Percentiles rank a stretch among this genome's conserved stretches.
These are phyloP conservation scores for Tolypeutes matacus DNA, from an alignment of 2,797 vertebrate genomes.

Conservation along the genomic window DNA sequence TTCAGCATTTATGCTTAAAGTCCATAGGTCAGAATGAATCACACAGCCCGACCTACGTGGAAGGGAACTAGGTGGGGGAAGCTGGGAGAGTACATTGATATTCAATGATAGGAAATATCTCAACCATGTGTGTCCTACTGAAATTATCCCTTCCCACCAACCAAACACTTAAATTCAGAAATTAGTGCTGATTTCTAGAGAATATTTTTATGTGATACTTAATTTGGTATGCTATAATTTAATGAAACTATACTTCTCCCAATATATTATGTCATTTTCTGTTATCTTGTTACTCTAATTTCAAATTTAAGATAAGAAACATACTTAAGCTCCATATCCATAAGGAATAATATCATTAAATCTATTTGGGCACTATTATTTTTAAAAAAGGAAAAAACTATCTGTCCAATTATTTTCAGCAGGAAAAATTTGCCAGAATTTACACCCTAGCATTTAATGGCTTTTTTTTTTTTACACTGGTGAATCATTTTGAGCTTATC, in stretches of 20 bases:
- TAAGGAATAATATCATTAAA: constrained; percentile 51
- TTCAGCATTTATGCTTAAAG: neutral
- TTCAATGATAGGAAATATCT: neutral
- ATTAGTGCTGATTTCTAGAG: neutral
- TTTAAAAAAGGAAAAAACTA: neutral
- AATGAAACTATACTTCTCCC: neutral
- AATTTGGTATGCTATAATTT: neutral
- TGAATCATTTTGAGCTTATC: constrained; percentile 51
- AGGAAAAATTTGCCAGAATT: neutral
- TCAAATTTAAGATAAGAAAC: constrained; percentile 68
- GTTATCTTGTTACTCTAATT: constrained; percentile 47
- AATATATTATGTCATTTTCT: constrained; percentile 19
- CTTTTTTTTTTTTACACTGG: neutral
- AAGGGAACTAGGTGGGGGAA: neutral
- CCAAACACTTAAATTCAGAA: neutral
- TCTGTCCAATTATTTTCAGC: constrained; percentile 56
- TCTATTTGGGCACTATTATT: constrained; percentile 40
- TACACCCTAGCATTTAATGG: constrained; percentile 54
- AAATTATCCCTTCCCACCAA: neutral
- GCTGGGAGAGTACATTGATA: neutral
- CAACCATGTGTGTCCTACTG: no score
- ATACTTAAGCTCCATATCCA: constrained; percentile 47
- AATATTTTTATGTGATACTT: constrained; percentile 33
- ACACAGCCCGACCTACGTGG: no score
- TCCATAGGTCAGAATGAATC: neutral